Evolutionary conservation across 2,113 vertebrate species (phyloP).

Genomic region (Saccopteryx leptura): DNA sequence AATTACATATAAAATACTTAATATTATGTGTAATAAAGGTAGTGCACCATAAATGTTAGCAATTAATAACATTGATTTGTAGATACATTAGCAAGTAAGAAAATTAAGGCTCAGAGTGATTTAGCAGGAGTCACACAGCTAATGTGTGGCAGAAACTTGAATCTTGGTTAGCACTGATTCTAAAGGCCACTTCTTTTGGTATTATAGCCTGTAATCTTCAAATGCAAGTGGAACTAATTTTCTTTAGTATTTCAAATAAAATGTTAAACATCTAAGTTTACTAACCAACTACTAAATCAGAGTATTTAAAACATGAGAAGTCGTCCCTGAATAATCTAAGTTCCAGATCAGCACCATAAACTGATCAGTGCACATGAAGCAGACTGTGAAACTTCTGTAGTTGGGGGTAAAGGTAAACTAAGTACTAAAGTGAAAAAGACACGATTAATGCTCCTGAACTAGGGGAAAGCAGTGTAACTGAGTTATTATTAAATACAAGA

Average conservation of each 20-base stretch:
- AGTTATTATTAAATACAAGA: not conserved
- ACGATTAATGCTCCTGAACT: not conserved
- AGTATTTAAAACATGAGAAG: not conserved
- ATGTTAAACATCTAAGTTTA: constrained; percentile 9
- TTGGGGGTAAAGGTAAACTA: not conserved
- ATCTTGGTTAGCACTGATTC: not conserved
- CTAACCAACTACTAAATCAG: not conserved
- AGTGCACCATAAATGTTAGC: not conserved
- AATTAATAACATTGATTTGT: not conserved
- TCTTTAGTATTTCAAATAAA: constrained; percentile 23
- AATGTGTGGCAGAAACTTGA: not conserved
- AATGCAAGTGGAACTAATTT: not conserved
- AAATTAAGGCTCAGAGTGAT: not conserved
- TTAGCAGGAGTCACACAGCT: not conserved
- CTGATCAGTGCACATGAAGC: not conserved
- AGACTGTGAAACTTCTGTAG: not conserved
- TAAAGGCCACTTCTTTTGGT: not conserved
- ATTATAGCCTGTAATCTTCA: not conserved
- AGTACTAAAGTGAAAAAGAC: not conserved
- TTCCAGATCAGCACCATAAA: not conserved
- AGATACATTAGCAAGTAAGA: not conserved
- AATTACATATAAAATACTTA: not conserved
- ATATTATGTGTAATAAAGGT: not conserved
- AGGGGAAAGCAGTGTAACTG: not conserved
- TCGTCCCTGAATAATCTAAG: not conserved